Conservation (phyloP, 2,888 invertebrate species). For the Spodoptera exigua region DNA sequence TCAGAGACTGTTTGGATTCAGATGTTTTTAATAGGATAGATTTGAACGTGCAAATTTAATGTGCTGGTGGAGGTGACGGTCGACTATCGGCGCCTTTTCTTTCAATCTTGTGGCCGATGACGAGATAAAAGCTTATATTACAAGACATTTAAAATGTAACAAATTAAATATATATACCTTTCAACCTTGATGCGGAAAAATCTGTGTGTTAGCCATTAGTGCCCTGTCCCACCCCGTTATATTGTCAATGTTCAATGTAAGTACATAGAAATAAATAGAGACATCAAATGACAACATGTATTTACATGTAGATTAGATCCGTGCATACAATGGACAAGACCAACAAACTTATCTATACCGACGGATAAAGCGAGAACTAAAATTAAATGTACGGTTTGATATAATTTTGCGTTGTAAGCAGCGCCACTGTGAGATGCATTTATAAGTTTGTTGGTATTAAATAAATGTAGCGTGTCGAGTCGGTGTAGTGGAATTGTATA, state of each 20-base stretch:
- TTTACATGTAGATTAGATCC: constrained; percentile 40
- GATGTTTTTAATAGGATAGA: too few species aligned
- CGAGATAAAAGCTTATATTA: too few species aligned
- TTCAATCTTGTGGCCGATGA: too few species aligned
- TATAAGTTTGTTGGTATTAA: constrained; percentile 5
- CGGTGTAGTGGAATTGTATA: constrained; percentile 10
- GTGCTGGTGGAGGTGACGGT: too few species aligned
- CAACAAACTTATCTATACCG: constrained; percentile 25
- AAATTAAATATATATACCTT: too few species aligned
- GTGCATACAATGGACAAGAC: constrained; percentile 15
- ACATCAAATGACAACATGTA: constrained; percentile 36
- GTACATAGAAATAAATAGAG: constrained; percentile 43
- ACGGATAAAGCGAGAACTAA: constrained; percentile 25
- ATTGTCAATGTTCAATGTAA: constrained; percentile 40
- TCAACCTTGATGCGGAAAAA: constrained; percentile 10
- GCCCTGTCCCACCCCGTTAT: constrained; percentile 7
- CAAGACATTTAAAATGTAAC: too few species aligned
- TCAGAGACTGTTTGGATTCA: too few species aligned
- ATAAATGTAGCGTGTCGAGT: not conserved
- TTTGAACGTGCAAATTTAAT: too few species aligned
- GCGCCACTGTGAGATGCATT: constrained; percentile 7
- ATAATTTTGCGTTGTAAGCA: constrained; percentile 3
- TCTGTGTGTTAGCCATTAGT: constrained; percentile 12
- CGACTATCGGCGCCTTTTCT: too few species aligned
- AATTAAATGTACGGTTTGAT: constrained; percentile 20